Base-by-base conservation (phyloP, 92 coral and sea anemone genomes). In the Umimayanthus kanabou region DNA sequence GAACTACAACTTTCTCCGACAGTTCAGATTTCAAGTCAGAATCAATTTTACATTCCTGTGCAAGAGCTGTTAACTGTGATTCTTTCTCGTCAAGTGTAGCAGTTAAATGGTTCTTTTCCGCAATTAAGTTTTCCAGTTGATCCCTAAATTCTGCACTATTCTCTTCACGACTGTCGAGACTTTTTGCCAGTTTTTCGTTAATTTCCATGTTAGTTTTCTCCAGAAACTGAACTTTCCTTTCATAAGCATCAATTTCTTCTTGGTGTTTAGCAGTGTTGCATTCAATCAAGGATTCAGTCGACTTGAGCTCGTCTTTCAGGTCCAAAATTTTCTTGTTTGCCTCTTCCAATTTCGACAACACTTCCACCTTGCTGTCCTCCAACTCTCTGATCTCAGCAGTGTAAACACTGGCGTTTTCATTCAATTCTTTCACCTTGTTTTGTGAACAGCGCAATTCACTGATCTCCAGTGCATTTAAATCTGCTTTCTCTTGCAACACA, bases 401-500 rank as follows among this genome's bases (percentile, higher is more conserved):
- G 37, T 89, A 85, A 0, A 61, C 23, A 9, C 70, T 89, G 4
- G 89, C 74, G n/a, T 85, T 67, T 67, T 81, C 88, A 20, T 87
- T 84, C 67, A 86, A 50, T 37, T 92, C 92, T 85, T 91, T 86
- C 23, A 79, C 57, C n/a, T 88, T 86, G 23, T 86, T 80, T 25
- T 40, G 67, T 76, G 92, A 33, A 6, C 33, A 86, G 37, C 80
- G 93, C 29, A 69, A 72, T 26, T 81, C 89, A 57, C 39, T 84
- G 4, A 65, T 88, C 65, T 91, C 91, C 16, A 61, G 61, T 39
- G 83, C 88, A 80, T 83, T 53, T 13, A 84, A 28, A 9, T 84
- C 79, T 61, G 84, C 45, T 85, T 83, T 89, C 80, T 89, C 94
- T 47, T 81, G 80, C 11, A 89, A 88, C n/a, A 78, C 53, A 53